Evolutionary conservation across 2,888 invertebrate species (phyloP).

Genomic region (Tricholauxania praeusta): DNA sequence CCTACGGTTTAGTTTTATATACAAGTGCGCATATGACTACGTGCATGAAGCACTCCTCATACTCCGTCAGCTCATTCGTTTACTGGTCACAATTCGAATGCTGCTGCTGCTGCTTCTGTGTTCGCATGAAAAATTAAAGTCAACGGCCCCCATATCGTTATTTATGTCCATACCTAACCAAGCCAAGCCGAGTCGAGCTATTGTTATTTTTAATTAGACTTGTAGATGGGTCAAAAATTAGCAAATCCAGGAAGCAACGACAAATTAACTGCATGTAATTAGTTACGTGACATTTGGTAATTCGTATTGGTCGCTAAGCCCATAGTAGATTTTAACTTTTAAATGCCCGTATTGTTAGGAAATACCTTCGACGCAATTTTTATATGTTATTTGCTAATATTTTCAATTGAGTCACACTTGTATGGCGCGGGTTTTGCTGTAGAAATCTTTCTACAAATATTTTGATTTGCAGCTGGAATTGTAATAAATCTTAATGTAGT

Average conservation of each 20-base stretch:
- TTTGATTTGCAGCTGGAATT: conserved; percentile 20
- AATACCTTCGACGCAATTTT: background rate
- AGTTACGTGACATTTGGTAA: background rate
- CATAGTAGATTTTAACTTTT: background rate
- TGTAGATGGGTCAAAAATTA: conserved; percentile 5
- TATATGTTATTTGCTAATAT: too few relatives aligned
- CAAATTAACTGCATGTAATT: conserved; percentile 11
- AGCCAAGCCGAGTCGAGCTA: conserved; percentile 1
- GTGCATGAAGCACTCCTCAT: too few relatives aligned
- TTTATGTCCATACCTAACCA: background rate
- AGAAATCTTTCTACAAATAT: too few relatives aligned
- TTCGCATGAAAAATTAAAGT: background rate
- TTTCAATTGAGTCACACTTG: too few relatives aligned
- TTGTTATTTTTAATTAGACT: conserved; percentile 8
- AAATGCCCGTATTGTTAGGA: background rate
- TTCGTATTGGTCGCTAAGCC: background rate
- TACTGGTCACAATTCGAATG: background rate
- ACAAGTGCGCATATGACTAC: too few relatives aligned
- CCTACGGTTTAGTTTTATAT: too few relatives aligned
- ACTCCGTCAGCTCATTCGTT: too few relatives aligned
- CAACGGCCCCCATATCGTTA: conserved; percentile 1
- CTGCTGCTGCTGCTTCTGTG: background rate
- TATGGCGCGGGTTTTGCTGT: too few relatives aligned
- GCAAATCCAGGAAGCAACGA: conserved; percentile 15
- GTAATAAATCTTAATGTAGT: conserved; percentile 33